Evolutionary conservation across 2,113 vertebrate genomes (phyloP).

Genomic region (Phaethornis superciliosus): DNA sequence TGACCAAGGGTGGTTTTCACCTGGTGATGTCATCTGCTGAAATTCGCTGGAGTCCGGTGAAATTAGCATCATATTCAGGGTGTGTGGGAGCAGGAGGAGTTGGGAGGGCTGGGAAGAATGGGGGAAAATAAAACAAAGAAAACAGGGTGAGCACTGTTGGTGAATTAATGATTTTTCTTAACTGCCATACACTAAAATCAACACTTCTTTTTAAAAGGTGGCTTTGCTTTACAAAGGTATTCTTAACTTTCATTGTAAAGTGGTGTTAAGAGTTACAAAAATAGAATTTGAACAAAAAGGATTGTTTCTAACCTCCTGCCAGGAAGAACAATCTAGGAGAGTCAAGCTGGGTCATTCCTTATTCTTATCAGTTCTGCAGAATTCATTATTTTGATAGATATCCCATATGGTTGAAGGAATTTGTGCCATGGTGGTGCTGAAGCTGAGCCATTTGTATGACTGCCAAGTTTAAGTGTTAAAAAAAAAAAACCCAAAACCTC

Average conservation of each 20-base stretch:
- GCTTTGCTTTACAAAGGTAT: neutral
- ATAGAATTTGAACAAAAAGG: neutral
- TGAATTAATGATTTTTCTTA: neutral
- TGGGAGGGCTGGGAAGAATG: neutral
- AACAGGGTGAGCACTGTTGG: accelerated
- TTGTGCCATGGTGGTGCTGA: neutral
- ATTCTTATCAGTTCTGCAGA: constrained; percentile 28
- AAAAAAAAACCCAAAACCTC: neutral
- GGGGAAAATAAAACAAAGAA: neutral
- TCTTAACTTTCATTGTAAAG: neutral
- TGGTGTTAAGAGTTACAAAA: neutral
- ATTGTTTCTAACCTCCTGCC: neutral
- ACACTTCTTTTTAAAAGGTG: neutral
- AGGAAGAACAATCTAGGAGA: constrained; percentile 2
- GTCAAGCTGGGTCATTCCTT: neutral
- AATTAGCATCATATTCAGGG: neutral
- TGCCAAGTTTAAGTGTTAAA: neutral
- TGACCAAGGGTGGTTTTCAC: neutral
- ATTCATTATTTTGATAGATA: constrained; percentile 25
- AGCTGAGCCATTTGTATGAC: neutral
- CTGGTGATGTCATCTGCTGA: constrained; percentile 12
- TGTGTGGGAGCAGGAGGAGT: neutral
- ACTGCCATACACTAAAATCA: accelerated
- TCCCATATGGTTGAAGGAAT: constrained; percentile 30
- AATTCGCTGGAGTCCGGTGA: neutral